Base-by-base conservation (phyloP, 2,797 vertebrate genomes). In the Alosa sapidissima region DNA sequence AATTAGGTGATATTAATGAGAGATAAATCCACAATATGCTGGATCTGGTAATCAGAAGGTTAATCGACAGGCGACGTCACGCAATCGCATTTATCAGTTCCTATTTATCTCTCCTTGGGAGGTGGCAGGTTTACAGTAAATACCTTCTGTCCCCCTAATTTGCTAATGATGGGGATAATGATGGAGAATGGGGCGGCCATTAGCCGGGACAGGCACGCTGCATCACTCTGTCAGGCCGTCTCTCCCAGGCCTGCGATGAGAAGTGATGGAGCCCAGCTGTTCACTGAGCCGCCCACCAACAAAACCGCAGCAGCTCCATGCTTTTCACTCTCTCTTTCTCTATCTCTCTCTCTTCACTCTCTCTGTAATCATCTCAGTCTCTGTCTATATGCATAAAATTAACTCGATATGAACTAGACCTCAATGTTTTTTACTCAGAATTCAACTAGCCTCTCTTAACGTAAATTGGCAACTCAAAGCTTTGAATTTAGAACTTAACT, bases 41-140 rank as follows among this genome's bases (percentile, higher is more conserved):
- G 93, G 93, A 95, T 94, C 95, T 95, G 96, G 95, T 90, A 98
- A 97, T 95, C 96, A 96, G 96, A 97, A 99, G 98, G 97, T 99
- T 99, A 98, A 98, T 98, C 96, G 96, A 97, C 90, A 95, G 97
- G 96, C 97, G 95, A 95, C 95, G 93, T 96, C 96, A 96, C 94
- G 93, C 96, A 94, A 97, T 96, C 95, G 93, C 97, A 99, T 99
- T 98, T 97, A 99, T 99, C 98, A 99, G 97, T 96, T 97, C 97
- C 97, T 98, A 98, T 99, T 99, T 99, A 98, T 98, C 97, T 98
- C 98, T 99, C 98, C 97, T 98, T 97, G 97, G 98, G 98, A 97
- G 98, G 97, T 98, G 98, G 97, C 98, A 99, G 98, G 96, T 98
- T 98, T 99, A 99, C 98, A 99, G 98, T 99, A 99, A 99, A 99